Base-by-base conservation (phyloP, 2,113 vertebrate species). In the Gymnogyps californianus region DNA sequence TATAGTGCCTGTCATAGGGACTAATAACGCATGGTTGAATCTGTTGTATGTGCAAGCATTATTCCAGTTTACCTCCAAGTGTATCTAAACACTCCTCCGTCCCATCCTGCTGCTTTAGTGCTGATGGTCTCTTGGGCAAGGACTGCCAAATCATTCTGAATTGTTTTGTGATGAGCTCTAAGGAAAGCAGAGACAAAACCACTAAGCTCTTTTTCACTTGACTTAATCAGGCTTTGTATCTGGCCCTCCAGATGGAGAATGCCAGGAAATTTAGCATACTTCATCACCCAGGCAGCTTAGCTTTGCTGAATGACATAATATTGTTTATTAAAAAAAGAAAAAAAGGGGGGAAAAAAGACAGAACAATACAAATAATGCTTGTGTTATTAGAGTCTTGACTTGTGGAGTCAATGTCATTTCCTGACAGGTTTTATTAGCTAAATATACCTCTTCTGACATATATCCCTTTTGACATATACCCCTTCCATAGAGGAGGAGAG, bases 351-450 rank as follows among this genome's bases (percentile, higher is more conserved):
- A 2, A 1, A 4, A 16, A 59, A 47, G 40, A 47, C 25, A 90
- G 49, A 94, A 18, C 14, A 65, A 54, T 81, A 34, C 44, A 57
- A 67, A 82, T 40, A 52, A 36, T 34, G 31, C 46, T 88, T 46
- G 25, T 86, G 12, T 83, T 62, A 26, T n/a, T 58, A 42, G 55
- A 42, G 38, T 29, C 40, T 44, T 75, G 72, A 61, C 55, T 77
- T 88, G 44, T 25, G 34, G 65, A 95, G 42, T 72, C 44, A 49
- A 0, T 69, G 77, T 40, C 36, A 47, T 94, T 79, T 47, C 65
- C 34, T 82, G 78, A 34, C 78, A 26, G 84, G 54, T 61, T 95
- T 94, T 76, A 32, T 94, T 90, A 85, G 44, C 79, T 91, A 57
- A 67, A 72, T 80, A 40, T 16, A 32, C 64, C 38, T 91, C 59